Conservation (phyloP, 2,888 invertebrate genomes). For the Euplagia quadripunctaria region DNA sequence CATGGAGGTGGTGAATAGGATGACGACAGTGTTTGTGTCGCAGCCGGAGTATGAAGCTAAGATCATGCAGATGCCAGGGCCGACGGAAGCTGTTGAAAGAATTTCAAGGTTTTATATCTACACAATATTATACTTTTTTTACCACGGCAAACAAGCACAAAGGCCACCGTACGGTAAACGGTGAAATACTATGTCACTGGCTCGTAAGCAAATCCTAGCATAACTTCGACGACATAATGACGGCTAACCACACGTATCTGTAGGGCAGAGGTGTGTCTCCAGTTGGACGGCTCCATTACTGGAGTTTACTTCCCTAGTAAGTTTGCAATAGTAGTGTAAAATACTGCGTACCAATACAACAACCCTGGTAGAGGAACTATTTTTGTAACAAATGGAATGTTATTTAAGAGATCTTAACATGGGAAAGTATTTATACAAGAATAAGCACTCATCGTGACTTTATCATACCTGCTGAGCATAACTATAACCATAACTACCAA, state of each 20-base stretch:
- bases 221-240: not conserved
- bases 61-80: slow-evolving; percentile 90
- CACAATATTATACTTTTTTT: not conserved
- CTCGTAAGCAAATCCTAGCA: not conserved
- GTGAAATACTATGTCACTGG: not conserved
- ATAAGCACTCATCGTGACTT: not conserved
- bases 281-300: too few relatives aligned
- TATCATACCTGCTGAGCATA: not conserved
- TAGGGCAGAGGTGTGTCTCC: not conserved
- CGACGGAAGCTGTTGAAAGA: slow-evolving; percentile 86
- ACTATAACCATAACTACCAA: not conserved
- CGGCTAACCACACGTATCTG: not conserved
- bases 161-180: not conserved
- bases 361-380: not conserved
- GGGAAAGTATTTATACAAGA: too few relatives aligned
- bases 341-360: too few relatives aligned
- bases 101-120: not conserved
- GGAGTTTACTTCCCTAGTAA: too few relatives aligned
- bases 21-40: slow-evolving; percentile 87
- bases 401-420: too few relatives aligned
- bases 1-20: slow-evolving; percentile 90
- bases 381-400: not conserved
- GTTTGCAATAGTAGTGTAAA: too few relatives aligned
- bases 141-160: not conserved
- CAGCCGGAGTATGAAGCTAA: slow-evolving; percentile 91